phyloP scores from a whole-genome alignment of 92 coral and sea anemone genomes.

The Hydrozoanthus gracilis region DNA sequence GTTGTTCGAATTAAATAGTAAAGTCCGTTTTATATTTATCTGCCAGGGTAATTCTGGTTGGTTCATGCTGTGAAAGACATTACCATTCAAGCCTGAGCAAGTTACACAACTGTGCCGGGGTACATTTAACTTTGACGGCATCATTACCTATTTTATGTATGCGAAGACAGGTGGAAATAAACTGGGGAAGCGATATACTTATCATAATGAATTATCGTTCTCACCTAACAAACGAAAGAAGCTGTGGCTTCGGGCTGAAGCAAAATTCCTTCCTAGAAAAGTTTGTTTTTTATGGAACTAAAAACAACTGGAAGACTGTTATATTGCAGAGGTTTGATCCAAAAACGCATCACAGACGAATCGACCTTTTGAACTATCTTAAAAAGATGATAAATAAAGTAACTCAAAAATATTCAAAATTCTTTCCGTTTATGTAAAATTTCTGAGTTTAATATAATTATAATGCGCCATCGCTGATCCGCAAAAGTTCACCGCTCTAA shows the following conservation, averaged over 20 bases:
- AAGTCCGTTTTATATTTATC: slow-evolving; percentile 25
- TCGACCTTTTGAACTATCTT: no score
- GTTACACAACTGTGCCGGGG: slow-evolving; percentile 16
- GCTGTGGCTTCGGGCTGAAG: background rate
- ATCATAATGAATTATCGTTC: slow-evolving; percentile 11
- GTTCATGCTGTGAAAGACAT: slow-evolving; percentile 29
- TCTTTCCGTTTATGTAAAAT: no score
- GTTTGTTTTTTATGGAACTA: background rate
- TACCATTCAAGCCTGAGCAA: slow-evolving; percentile 23
- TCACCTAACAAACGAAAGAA: background rate
- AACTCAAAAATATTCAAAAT: no score
- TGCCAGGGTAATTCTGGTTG: slow-evolving; percentile 22
- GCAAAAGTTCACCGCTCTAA: no score
- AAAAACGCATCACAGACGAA: no score
- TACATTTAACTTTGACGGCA: slow-evolving; percentile 1
- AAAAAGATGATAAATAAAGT: no score
- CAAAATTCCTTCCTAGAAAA: background rate
- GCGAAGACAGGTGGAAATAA: slow-evolving; percentile 25
- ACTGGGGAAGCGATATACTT: slow-evolving; percentile 11
- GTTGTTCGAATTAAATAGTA: slow-evolving; percentile 27
- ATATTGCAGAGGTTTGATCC: background rate
- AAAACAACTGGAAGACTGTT: background rate
- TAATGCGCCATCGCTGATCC: no score
- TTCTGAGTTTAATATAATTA: no score
- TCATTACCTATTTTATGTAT: background rate